These are phyloP conservation scores for Boulengeromyrus knoepffleri DNA, from an alignment of 2,113 vertebrate species.

Conservation along the genomic window DNA sequence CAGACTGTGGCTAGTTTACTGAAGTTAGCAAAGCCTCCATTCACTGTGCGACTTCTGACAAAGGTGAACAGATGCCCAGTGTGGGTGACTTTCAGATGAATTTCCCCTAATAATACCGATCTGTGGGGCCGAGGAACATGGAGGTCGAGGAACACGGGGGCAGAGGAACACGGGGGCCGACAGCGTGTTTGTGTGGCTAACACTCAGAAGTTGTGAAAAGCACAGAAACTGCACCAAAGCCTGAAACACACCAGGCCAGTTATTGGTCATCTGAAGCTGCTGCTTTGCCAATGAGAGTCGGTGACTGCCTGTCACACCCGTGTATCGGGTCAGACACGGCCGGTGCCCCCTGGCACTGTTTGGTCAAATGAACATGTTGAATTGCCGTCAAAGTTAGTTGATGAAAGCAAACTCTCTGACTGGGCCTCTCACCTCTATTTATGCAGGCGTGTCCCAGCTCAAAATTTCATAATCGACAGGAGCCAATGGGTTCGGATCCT, in stretches of 20 bases:
- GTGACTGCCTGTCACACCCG: too few species aligned
- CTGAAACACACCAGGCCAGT: background rate
- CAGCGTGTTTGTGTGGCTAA: background rate
- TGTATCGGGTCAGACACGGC: too few species aligned
- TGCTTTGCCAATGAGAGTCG: too few species aligned
- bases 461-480: background rate
- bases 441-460: background rate
- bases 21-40: background rate
- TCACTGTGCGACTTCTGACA: background rate
- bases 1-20: background rate
- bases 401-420: background rate
- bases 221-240: background rate
- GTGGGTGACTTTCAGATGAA: background rate
- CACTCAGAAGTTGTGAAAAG: background rate
- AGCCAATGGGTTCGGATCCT: background rate
- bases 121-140: background rate
- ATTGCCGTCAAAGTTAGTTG: background rate
- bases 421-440: background rate
- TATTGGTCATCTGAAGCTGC: background rate
- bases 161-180: too few species aligned
- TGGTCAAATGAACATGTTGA: background rate
- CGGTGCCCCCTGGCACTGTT: background rate
- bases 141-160: background rate
- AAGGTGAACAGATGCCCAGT: background rate
- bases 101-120: background rate